Conservation (phyloP, 2,888 invertebrate genomes). For the Synergus laeviventris region DNA sequence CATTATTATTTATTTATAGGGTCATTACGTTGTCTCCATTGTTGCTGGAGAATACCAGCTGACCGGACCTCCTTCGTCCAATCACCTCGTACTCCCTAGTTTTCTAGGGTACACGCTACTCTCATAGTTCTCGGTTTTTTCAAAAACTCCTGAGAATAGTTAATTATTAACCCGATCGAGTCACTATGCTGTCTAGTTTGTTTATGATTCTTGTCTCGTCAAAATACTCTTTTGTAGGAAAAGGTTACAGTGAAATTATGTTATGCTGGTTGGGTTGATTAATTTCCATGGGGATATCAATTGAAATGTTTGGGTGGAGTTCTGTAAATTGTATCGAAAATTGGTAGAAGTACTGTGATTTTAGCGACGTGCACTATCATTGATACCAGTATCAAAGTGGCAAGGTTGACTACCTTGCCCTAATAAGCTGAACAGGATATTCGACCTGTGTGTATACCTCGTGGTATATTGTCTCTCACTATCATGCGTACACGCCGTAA, state of each 20-base stretch:
- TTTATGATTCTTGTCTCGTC: constrained; percentile 35
- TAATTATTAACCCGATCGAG: constrained; percentile 21
- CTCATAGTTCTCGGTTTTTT: constrained; percentile 12
- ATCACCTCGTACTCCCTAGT: constrained; percentile 31
- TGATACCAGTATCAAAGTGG: constrained; percentile 69
- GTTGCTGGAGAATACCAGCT: constrained; percentile 53
- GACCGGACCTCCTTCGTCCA: constrained; percentile 28
- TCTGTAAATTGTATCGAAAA: neutral
- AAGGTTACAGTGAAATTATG: constrained; percentile 10
- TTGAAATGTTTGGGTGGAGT: neutral
- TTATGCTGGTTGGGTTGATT: neutral
- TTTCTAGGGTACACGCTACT: constrained; percentile 26
- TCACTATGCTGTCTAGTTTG: neutral
- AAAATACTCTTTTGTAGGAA: neutral
- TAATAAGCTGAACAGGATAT: constrained; percentile 74
- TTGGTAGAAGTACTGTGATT: neutral
- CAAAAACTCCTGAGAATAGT: neutral
- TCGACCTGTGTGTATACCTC: constrained; percentile 51
- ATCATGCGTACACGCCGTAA: constrained; percentile 55
- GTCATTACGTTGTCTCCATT: constrained; percentile 71
- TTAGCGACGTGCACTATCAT: constrained; percentile 53
- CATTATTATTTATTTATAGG: constrained; percentile 72
- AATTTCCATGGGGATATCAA: neutral
- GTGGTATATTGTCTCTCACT: constrained; percentile 54
- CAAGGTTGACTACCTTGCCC: constrained; percentile 70